phyloP scores from a whole-genome alignment of 2,888 invertebrate species.

The Loripinus fragilis region DNA sequence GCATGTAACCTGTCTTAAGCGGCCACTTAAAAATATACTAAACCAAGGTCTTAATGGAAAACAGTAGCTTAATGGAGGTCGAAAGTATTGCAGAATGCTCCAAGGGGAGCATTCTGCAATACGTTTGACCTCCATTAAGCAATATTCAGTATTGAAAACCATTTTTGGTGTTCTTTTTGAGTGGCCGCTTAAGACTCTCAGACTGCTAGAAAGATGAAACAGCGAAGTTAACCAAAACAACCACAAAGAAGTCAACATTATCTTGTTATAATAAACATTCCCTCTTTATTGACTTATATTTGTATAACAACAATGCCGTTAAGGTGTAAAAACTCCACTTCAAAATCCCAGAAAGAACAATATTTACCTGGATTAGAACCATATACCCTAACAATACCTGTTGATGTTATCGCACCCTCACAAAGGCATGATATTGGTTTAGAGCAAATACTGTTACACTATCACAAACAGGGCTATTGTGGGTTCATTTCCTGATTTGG shows the following conservation, averaged over 20 bases:
- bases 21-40: too few relatives aligned
- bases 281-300: conserved; percentile 45
- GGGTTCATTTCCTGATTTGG: conserved; percentile 40
- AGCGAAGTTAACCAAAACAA: background rate
- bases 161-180: too few relatives aligned
- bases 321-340: conserved; percentile 53
- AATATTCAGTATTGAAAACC: too few relatives aligned
- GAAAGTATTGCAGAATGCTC: too few relatives aligned
- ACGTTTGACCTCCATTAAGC: too few relatives aligned
- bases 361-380: conserved; percentile 53
- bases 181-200: too few relatives aligned
- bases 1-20: too few relatives aligned
- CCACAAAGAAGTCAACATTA: conserved; percentile 30
- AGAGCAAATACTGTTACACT: conserved; percentile 39
- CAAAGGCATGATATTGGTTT: conserved; percentile 42
- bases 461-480: conserved; percentile 43
- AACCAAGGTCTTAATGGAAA: too few relatives aligned
- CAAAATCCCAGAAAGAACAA: conserved; percentile 47
- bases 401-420: conserved; percentile 20
- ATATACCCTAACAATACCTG: conserved; percentile 44
- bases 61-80: too few relatives aligned
- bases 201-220: too few relatives aligned
- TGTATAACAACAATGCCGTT: conserved; percentile 40
- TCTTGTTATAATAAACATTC: conserved; percentile 50
- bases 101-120: too few relatives aligned